These are phyloP conservation scores for Speoplatyrhinus poulsoni DNA, from an alignment of 2,113 vertebrate species.

Conservation along the genomic window DNA sequence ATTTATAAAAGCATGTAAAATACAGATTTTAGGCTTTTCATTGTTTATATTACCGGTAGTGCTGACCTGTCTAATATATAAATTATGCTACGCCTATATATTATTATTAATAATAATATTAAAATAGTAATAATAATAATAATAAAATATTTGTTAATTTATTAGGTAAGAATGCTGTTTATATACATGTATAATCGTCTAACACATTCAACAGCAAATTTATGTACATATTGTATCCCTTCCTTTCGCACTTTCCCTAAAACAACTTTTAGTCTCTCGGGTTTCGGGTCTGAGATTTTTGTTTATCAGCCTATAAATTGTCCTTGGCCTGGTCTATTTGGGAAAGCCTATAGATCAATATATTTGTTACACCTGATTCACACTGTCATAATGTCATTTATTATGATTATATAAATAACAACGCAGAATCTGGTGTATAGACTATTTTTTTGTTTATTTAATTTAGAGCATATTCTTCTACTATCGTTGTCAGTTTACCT, in stretches of 20 bases:
- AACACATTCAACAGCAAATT: conserved; percentile 9
- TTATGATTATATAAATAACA: too few species aligned
- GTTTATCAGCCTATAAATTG: neutral
- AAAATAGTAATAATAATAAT: conserved; percentile 1
- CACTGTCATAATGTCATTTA: too few species aligned
- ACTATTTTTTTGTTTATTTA: too few species aligned
- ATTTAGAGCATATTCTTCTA: too few species aligned
- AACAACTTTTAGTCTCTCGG: neutral
- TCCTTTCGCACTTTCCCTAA: conserved; percentile 36
- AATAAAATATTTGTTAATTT: neutral
- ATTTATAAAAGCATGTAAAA: conserved; percentile 47
- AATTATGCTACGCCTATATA: conserved; percentile 11
- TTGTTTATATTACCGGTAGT: conserved; percentile 3
- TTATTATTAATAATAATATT: conserved; percentile 26
- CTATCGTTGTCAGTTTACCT: too few species aligned
- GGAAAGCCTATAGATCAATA: neutral
- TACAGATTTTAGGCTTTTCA: neutral
- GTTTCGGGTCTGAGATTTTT: neutral
- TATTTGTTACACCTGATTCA: too few species aligned
- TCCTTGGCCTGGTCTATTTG: neutral
- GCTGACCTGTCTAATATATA: conserved; percentile 9
- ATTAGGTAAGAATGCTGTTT: neutral
- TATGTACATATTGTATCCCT: neutral
- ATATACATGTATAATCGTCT: neutral
- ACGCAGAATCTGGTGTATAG: too few species aligned